These are phyloP conservation scores for Triops cancriformis DNA, from an alignment of 1,140 invertebrate species.

Conservation along the genomic window DNA sequence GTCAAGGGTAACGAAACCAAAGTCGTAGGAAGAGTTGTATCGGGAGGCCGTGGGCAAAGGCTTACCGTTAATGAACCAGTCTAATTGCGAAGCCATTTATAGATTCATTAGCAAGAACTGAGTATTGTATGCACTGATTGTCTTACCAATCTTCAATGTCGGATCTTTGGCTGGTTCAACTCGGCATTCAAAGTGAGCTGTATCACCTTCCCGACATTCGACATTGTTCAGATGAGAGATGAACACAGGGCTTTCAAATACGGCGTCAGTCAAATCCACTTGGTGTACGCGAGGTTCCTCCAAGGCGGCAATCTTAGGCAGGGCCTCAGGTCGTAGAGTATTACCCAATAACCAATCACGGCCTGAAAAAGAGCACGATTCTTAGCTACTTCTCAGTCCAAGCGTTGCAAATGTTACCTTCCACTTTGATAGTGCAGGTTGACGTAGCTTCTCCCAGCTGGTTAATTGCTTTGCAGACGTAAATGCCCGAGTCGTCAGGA, in stretches of 20 bases:
- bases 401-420: constrained; percentile 40
- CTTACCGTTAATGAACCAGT: constrained; percentile 83
- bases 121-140: too few relatives aligned
- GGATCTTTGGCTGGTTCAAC: constrained; percentile 91
- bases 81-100: constrained; percentile 38
- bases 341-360: constrained; percentile 77
- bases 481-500: constrained; percentile 83
- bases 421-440: constrained; percentile 80
- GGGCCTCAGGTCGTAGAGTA: constrained; percentile 80
- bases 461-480: constrained; percentile 87
- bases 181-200: constrained; percentile 87
- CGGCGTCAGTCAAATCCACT: constrained; percentile 55
- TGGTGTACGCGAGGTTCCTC: constrained; percentile 62
- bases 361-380: constrained; percentile 19
- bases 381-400: not conserved
- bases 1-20: constrained; percentile 77
- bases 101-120: too few relatives aligned
- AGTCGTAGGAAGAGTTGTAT: constrained; percentile 78
- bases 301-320: constrained; percentile 72
- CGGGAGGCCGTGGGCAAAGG: constrained; percentile 66
- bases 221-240: constrained; percentile 85
- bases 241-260: constrained; percentile 76
- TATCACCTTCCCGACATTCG: constrained; percentile 78
- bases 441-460: constrained; percentile 82
- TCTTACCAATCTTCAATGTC: constrained; percentile 63